These are phyloP conservation scores for Chrysemys picta DNA, from an alignment of 2,113 vertebrate genomes.

Conservation along the genomic window DNA sequence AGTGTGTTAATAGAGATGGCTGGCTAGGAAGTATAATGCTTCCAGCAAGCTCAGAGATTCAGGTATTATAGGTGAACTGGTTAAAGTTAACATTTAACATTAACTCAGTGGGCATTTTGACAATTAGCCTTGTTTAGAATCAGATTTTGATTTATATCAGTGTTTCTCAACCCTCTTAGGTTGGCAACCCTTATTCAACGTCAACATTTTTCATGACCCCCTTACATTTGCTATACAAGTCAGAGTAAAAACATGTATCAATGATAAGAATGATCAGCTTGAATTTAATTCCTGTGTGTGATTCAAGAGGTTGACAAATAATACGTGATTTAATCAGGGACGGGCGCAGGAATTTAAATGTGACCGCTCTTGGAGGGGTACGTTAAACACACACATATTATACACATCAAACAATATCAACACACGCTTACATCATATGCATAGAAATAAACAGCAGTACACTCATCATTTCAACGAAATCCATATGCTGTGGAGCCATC, in stretches of 20 bases:
- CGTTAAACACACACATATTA: too few species aligned
- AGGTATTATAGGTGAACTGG: neutral
- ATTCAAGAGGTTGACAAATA: neutral
- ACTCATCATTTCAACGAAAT: too few species aligned
- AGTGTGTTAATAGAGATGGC: neutral
- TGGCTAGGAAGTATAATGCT: neutral
- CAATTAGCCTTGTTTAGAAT: neutral
- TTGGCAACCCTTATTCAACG: slow-evolving; percentile 11
- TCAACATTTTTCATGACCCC: neutral
- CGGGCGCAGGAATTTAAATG: neutral
- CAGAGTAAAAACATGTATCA: neutral
- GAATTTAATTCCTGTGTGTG: neutral
- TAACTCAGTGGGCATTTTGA: neutral
- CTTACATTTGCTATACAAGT: neutral
- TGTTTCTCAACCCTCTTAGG: neutral
- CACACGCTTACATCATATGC: too few species aligned
- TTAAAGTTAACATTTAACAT: neutral
- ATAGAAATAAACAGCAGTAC: too few species aligned
- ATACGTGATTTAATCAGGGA: neutral
- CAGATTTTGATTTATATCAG: neutral
- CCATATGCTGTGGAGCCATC: too few species aligned
- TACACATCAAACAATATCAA: too few species aligned
- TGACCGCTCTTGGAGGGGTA: too few species aligned
- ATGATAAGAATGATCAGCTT: neutral
- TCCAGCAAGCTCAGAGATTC: fast-evolving